Conservation (phyloP, 30 jellyfish, hydroid and myxozoan genomes). For the Aurelia sp. region DNA sequence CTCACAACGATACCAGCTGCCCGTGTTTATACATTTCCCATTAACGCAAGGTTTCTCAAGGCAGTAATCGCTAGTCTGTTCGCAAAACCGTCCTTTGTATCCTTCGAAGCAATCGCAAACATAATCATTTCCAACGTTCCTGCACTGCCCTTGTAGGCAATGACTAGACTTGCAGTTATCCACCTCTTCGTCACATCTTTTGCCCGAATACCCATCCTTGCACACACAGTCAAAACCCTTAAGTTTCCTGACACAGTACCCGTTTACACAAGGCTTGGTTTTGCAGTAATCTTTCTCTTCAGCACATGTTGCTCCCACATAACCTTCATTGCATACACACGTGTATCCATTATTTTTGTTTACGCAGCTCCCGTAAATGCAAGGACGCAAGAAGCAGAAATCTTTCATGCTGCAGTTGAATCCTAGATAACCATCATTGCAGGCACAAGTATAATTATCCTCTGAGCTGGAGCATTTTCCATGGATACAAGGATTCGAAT, state of each 20-base stretch:
- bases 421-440: constrained; percentile 61
- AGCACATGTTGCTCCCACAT: constrained; percentile 35
- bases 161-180: constrained; percentile 49
- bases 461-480: constrained; percentile 31
- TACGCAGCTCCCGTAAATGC: constrained; percentile 45
- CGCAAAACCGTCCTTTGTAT: constrained; percentile 59
- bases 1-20: constrained; percentile 52
- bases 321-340: constrained; percentile 52
- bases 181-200: constrained; percentile 24
- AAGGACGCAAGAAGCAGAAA: constrained; percentile 34
- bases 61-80: constrained; percentile 38
- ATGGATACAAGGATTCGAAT: constrained; percentile 27
- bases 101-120: constrained; percentile 58
- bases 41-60: constrained; percentile 48
- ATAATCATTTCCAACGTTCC: constrained; percentile 3
- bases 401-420: constrained; percentile 27
- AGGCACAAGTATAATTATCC: constrained; percentile 13
- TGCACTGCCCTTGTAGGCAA: constrained; percentile 62
- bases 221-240: constrained; percentile 52
- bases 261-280: constrained; percentile 38
- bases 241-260: constrained; percentile 24
- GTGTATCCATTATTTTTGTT: constrained; percentile 37
- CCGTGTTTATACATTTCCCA: constrained; percentile 44
- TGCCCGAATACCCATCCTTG: constrained; percentile 39
- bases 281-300: constrained; percentile 31